Evolutionary conservation across 2,797 vertebrate species (phyloP).

Genomic region (Smutsia temminckii): DNA sequence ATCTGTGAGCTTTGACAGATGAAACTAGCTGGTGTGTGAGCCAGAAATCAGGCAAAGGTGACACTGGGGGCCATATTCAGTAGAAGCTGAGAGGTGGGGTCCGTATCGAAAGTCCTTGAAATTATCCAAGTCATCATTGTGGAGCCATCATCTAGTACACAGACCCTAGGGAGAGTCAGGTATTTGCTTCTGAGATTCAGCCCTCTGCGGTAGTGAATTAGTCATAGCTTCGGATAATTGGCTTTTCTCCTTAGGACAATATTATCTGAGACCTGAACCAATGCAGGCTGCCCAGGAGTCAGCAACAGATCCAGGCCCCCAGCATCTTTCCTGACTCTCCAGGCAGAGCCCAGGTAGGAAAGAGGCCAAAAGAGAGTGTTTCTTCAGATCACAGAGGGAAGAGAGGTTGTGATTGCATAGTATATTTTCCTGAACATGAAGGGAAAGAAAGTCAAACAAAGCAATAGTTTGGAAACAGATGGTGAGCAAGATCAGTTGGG

Average conservation of each 20-base stretch:
- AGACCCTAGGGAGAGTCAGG: not conserved
- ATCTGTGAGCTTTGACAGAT: not conserved
- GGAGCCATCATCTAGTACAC: not conserved
- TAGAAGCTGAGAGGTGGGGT: not conserved
- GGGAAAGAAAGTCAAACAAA: constrained; percentile 32
- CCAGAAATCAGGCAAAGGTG: not conserved
- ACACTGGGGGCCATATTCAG: not conserved
- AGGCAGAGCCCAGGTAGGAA: not conserved
- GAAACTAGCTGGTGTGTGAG: not conserved
- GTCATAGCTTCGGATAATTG: not conserved
- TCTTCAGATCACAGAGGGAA: not conserved
- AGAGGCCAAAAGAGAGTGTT: not conserved
- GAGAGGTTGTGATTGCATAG: constrained; percentile 1
- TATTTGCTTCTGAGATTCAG: constrained; percentile 36
- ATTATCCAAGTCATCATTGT: not conserved
- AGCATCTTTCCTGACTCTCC: not conserved
- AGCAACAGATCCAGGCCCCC: not conserved
- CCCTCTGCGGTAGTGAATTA: constrained; percentile 51
- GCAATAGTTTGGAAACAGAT: constrained; percentile 39
- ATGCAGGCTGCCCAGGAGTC: not conserved
- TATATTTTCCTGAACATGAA: constrained; percentile 31
- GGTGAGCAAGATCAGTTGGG: not conserved
- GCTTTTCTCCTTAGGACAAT: constrained; percentile 37
- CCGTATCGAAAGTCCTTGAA: not conserved
- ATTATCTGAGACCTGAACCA: not conserved